Conservation (phyloP, 2,888 invertebrate genomes). For the Xestia c-nigrum region DNA sequence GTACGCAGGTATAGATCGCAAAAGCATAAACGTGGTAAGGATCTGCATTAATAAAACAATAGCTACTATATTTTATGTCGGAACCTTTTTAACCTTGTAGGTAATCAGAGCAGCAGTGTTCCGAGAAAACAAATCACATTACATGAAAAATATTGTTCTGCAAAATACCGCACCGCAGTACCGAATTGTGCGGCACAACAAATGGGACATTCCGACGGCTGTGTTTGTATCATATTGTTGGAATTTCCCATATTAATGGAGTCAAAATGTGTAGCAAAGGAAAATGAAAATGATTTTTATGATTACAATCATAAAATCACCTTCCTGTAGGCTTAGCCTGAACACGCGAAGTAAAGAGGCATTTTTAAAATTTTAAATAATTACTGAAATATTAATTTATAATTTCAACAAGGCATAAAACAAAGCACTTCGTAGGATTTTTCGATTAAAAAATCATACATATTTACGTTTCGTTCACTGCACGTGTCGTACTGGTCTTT, state of each 20-base stretch:
- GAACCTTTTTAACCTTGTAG: background rate
- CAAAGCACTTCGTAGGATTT: background rate
- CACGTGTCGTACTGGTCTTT: background rate
- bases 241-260: constrained; percentile 1
- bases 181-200: background rate
- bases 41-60: background rate
- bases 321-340: background rate
- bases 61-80: background rate
- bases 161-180: background rate
- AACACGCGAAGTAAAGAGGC: background rate
- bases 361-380: background rate
- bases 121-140: background rate
- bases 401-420: background rate
- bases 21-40: background rate
- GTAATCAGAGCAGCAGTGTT: background rate
- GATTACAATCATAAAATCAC: too few relatives aligned
- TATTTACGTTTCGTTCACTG: background rate
- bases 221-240: constrained; percentile 3
- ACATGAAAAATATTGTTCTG: background rate
- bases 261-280: constrained; percentile 1
- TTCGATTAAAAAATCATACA: background rate
- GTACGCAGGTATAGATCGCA: too few relatives aligned
- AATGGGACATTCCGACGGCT: background rate
- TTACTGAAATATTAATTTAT: background rate
- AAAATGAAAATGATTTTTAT: too few relatives aligned